These are phyloP conservation scores for Xenentodon cancila DNA, from an alignment of 2,797 vertebrate species.

Conservation along the genomic window DNA sequence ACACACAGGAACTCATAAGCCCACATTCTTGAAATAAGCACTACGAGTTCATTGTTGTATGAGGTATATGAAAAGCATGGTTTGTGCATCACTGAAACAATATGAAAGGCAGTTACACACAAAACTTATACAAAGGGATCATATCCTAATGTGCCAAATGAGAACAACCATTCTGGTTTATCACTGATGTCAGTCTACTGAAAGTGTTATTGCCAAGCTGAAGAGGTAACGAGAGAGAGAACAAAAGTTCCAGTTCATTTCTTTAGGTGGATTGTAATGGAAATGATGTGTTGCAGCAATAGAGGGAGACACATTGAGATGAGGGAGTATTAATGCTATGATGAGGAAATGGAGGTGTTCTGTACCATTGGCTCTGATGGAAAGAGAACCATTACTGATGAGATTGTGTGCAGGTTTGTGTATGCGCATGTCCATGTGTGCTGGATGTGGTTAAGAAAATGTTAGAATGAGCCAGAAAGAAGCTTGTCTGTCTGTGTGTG, in stretches of 20 bases:
- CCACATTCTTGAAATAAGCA: conserved; percentile 37
- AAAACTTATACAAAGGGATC: conserved; percentile 45
- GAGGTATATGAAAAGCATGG: conserved; percentile 21
- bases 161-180: conserved; percentile 60
- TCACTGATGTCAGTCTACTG: conserved; percentile 63
- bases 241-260: conserved; percentile 77
- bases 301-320: conserved; percentile 78
- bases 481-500: conserved; percentile 4
- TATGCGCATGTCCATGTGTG: conserved; percentile 16
- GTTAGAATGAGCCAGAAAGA: conserved; percentile 30
- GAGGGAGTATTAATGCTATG: conserved; percentile 76
- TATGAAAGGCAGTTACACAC: conserved; percentile 51
- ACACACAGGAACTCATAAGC: conserved; percentile 7
- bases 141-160: conserved; percentile 59
- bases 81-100: conserved; percentile 44
- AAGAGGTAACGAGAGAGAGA: conserved; percentile 41
- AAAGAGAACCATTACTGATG: conserved; percentile 63
- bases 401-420: conserved; percentile 27
- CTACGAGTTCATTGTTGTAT: conserved; percentile 12
- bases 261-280: conserved; percentile 79
- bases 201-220: conserved; percentile 67
- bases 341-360: conserved; percentile 81
- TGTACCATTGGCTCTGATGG: conserved; percentile 77
- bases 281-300: conserved; percentile 77
- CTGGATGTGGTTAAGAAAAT: conserved; percentile 48